phyloP scores from a whole-genome alignment of 2,113 vertebrate species.

The Eulemur macaco region DNA sequence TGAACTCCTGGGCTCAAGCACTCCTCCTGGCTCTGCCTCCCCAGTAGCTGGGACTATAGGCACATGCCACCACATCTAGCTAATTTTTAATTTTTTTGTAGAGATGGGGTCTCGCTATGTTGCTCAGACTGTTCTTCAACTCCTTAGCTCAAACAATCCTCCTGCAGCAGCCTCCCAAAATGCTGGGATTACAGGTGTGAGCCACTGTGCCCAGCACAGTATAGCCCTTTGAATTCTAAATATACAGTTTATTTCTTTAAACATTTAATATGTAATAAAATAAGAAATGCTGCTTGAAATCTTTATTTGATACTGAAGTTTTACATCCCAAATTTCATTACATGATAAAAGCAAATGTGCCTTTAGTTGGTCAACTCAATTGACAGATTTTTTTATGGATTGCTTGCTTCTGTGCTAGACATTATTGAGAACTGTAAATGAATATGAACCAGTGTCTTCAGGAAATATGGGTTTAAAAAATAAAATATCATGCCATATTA shows the following conservation, averaged over 20 bases:
- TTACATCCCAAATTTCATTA: slow-evolving; percentile 19
- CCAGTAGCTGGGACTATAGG: too few species aligned
- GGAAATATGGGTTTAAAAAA: slow-evolving; percentile 7
- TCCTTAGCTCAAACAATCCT: too few species aligned
- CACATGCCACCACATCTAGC: too few species aligned
- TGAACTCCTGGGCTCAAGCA: too few species aligned
- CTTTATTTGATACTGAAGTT: background rate
- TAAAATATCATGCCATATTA: background rate
- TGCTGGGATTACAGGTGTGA: too few species aligned
- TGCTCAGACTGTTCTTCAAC: too few species aligned
- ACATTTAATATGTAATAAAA: slow-evolving; percentile 20
- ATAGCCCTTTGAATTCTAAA: slow-evolving; percentile 17
- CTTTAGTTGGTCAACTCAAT: background rate
- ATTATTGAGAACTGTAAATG: slow-evolving; percentile 6
- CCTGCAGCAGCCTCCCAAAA: too few species aligned
- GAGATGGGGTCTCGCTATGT: too few species aligned
- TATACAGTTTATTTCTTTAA: slow-evolving; percentile 33
- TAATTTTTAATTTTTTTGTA: too few species aligned
- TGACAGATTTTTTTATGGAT: background rate
- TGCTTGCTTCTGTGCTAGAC: background rate
- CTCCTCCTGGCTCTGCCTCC: too few species aligned
- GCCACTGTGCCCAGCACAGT: too few species aligned
- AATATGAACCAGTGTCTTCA: slow-evolving; percentile 18
- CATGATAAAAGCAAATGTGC: background rate
- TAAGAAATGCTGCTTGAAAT: slow-evolving; percentile 34